Conservation (phyloP, 2,113 vertebrate species). For the Pyrgilauda ruficollis region DNA sequence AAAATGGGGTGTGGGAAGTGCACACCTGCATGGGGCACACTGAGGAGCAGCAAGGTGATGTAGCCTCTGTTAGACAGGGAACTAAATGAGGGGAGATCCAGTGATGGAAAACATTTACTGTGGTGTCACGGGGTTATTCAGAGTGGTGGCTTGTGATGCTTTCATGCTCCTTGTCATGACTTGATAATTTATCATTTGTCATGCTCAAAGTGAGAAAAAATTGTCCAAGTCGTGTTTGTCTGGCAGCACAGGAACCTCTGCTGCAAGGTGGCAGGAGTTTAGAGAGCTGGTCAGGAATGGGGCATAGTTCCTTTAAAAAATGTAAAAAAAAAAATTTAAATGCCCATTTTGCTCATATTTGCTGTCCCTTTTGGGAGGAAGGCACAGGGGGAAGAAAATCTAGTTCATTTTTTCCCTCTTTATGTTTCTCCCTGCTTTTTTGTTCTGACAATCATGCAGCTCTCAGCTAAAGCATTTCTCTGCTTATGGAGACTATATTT, state of each 20-base stretch:
- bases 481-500: not conserved
- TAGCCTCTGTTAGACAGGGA: not conserved
- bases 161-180: not conserved
- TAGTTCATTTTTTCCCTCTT: not conserved
- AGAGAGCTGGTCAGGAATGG: not conserved
- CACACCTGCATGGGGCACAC: fast-evolving
- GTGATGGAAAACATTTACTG: fast-evolving
- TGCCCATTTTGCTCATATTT: not conserved
- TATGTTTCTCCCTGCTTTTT: not conserved
- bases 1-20: not conserved
- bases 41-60: not conserved
- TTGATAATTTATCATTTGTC: not conserved
- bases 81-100: fast-evolving
- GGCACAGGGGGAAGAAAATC: not conserved
- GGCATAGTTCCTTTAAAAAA: not conserved
- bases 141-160: not conserved
- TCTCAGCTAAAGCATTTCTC: not conserved
- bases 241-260: not conserved
- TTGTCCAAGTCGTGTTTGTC: not conserved
- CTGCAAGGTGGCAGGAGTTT: not conserved
- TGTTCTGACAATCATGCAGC: not conserved
- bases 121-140: not conserved
- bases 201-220: not conserved
- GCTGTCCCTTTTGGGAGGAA: not conserved
- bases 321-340: not conserved